phyloP scores from a whole-genome alignment of 2,888 invertebrate species.

The Dryomyza anilis region DNA sequence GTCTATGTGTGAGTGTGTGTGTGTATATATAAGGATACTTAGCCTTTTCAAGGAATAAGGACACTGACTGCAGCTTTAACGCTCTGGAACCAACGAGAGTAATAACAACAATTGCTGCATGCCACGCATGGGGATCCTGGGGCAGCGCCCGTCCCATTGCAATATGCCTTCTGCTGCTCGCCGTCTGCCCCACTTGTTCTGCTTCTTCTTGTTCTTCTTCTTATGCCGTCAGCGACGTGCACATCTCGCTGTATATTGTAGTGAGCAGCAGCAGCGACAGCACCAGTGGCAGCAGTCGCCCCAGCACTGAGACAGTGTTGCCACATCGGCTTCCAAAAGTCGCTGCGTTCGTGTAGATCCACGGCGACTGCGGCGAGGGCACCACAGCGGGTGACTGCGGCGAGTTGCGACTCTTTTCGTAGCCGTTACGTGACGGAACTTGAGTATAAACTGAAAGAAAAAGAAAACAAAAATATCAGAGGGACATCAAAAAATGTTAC shows the following conservation, averaged over 20 bases:
- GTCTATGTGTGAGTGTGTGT: not conserved
- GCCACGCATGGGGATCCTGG: no score
- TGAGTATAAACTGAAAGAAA: slow-evolving; percentile 52
- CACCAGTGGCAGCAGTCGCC: slow-evolving; percentile 28
- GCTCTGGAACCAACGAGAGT: slow-evolving; percentile 1
- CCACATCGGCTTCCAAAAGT: slow-evolving; percentile 29
- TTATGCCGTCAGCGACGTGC: slow-evolving; percentile 10
- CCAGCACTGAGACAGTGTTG: slow-evolving; percentile 24
- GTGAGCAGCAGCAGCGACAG: slow-evolving; percentile 39
- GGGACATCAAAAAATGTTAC: slow-evolving; percentile 2
- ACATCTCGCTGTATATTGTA: slow-evolving; percentile 43
- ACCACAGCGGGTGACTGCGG: slow-evolving; percentile 43
- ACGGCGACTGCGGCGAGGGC: slow-evolving; percentile 56
- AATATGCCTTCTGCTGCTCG: not conserved
- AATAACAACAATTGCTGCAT: slow-evolving; percentile 1
- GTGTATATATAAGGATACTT: not conserved
- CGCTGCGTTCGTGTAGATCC: slow-evolving; percentile 50
- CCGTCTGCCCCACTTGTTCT: not conserved
- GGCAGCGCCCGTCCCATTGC: not conserved
- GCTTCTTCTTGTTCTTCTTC: no score
- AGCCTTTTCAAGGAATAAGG: slow-evolving; percentile 41
- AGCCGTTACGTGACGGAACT: slow-evolving; percentile 52
- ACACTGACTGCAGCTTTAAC: slow-evolving; percentile 35
- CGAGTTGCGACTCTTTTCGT: slow-evolving; percentile 53
- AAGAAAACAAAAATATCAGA: not conserved